Evolutionary conservation across 1,140 invertebrate species (phyloP).

Genomic region (Dysdera silvatica): DNA sequence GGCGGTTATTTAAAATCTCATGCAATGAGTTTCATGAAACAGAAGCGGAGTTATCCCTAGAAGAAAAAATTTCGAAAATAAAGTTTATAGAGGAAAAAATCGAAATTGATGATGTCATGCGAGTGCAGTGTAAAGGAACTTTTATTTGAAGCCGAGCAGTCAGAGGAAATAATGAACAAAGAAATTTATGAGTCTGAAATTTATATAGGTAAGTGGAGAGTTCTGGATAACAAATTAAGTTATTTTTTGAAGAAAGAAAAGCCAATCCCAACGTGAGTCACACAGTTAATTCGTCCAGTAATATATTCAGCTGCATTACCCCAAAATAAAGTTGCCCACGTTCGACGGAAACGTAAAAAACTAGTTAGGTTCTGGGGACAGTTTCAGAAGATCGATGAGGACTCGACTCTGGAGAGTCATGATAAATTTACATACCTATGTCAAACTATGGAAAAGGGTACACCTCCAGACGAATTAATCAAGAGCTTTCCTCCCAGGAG

Average conservation of each 20-base stretch:
- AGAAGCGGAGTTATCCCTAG: neutral
- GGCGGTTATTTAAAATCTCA: neutral
- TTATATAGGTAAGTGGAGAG: neutral
- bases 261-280: no score
- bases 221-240: neutral
- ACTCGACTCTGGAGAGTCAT: neutral
- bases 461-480: slow-evolving; percentile 19
- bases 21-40: neutral
- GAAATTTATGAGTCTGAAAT: neutral
- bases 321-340: slow-evolving; percentile 8
- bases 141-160: neutral
- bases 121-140: neutral
- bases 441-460: slow-evolving; percentile 2
- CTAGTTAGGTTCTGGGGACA: slow-evolving; percentile 12
- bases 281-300: neutral
- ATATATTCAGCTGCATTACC: neutral
- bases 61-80: neutral
- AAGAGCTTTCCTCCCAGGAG: slow-evolving; percentile 1
- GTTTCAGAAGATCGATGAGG: slow-evolving; percentile 15
- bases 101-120: neutral
- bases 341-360: slow-evolving; percentile 12
- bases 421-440: slow-evolving; percentile 6
- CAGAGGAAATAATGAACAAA: neutral
- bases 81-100: slow-evolving; percentile 1
- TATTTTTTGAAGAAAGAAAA: neutral